These are phyloP conservation scores for Drepana falcataria DNA, from an alignment of 2,888 invertebrate species.

Conservation along the genomic window DNA sequence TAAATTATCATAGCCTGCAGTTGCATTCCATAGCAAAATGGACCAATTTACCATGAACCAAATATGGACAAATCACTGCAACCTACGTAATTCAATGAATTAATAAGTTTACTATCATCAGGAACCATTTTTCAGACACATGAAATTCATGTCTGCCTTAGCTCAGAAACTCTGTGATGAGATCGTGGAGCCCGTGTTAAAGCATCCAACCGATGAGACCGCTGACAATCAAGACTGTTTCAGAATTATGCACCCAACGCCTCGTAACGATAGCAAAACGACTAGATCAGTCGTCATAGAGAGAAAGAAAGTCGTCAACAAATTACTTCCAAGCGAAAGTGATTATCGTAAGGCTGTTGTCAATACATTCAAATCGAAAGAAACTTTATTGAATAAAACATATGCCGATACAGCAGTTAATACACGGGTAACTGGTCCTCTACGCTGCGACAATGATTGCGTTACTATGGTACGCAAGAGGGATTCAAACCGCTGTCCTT, in stretches of 20 bases:
- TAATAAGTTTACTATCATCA: conserved; percentile 2
- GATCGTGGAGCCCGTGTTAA: conserved; percentile 39
- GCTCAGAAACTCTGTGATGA: conserved; percentile 48
- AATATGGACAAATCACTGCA: neutral
- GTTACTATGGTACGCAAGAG: conserved; percentile 44
- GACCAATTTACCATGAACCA: neutral
- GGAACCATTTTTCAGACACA: neutral
- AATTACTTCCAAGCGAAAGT: conserved; percentile 22
- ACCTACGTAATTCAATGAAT: conserved; percentile 1
- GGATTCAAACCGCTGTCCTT: conserved; percentile 21
- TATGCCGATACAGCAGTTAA: conserved; percentile 36
- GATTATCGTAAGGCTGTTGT: conserved; percentile 16
- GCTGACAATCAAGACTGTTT: conserved; percentile 4
- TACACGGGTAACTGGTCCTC: conserved; percentile 38
- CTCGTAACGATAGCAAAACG: conserved; percentile 20
- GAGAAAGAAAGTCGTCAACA: conserved; percentile 35
- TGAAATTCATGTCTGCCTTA: conserved; percentile 40
- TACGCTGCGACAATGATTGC: conserved; percentile 39
- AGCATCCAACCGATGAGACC: conserved; percentile 17
- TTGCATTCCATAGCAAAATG: no score
- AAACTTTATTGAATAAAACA: conserved; percentile 26
- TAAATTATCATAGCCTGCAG: no score
- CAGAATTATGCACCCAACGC: conserved; percentile 6
- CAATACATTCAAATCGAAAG: conserved; percentile 29
- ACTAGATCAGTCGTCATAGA: conserved; percentile 28